Percentiles rank a stretch among this genome's conserved stretches.
Evolutionary conservation across 64 coral and sea anemone species (phyloP).

Genomic region (Actinia equina): DNA sequence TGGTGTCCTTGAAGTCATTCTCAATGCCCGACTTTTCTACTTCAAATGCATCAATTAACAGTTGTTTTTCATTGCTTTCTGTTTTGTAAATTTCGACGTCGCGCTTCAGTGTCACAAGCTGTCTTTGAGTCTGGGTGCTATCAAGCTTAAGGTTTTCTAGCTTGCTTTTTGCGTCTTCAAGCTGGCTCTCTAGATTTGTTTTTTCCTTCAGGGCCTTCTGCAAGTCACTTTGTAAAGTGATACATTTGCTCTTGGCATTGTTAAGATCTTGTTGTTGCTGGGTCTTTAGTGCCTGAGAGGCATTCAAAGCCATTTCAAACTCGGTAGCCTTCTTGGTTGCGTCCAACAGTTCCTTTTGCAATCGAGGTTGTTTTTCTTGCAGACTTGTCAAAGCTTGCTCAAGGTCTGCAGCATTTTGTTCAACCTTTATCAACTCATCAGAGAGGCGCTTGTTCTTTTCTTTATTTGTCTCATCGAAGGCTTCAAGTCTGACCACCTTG

Average conservation of each 20-base stretch:
- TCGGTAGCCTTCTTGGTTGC: slow-evolving; percentile 72
- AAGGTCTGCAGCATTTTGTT: slow-evolving; percentile 59
- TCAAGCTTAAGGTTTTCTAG: slow-evolving; percentile 24
- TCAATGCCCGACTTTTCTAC: slow-evolving; percentile 42
- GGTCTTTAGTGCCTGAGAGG: slow-evolving; percentile 36
- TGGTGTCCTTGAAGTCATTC: slow-evolving; percentile 59
- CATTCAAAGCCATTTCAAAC: slow-evolving; percentile 64
- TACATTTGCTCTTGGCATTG: slow-evolving; percentile 39
- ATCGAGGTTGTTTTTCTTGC: slow-evolving; percentile 61
- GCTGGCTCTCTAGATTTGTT: slow-evolving; percentile 39
- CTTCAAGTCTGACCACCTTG: slow-evolving; percentile 72
- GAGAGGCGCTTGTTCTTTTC: slow-evolving; percentile 49
- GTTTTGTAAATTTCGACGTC: background rate
- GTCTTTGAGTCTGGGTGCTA: background rate
- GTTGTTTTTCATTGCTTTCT: slow-evolving; percentile 18
- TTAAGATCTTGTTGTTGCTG: slow-evolving; percentile 57
- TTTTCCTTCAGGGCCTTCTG: slow-evolving; percentile 46
- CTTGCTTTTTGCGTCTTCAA: slow-evolving; percentile 38
- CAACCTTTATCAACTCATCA: slow-evolving; percentile 53
- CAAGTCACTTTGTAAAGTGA: slow-evolving; percentile 40
- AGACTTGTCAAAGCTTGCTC: slow-evolving; percentile 32
- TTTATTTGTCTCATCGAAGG: slow-evolving; percentile 34
- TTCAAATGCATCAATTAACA: slow-evolving; percentile 54
- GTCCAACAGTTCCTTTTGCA: slow-evolving; percentile 79
- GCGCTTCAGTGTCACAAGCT: slow-evolving; percentile 20